Percentiles rank a stretch among this genome's conserved stretches.
These are phyloP conservation scores for Hofmannophila pseudospretella DNA, from an alignment of 2,888 invertebrate genomes.

Conservation along the genomic window DNA sequence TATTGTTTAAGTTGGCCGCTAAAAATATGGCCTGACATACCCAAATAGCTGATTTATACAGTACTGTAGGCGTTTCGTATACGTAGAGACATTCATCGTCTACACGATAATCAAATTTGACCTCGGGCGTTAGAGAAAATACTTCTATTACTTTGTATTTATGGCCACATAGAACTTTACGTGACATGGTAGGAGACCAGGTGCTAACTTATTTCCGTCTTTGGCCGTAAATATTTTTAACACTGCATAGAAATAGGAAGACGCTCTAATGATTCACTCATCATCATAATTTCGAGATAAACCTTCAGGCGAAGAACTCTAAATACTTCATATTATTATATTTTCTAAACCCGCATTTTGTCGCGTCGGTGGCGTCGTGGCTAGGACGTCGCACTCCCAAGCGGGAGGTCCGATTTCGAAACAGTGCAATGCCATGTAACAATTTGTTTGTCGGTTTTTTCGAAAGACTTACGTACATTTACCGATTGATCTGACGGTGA, in stretches of 20 bases:
- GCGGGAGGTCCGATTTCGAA: too few species aligned
- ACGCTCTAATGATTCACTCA: slow-evolving; percentile 13
- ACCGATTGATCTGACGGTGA: too few species aligned
- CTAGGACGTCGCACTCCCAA: too few species aligned
- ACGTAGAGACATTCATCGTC: slow-evolving; percentile 44
- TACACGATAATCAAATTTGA: slow-evolving; percentile 75
- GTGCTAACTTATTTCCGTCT: slow-evolving; percentile 46
- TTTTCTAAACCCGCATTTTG: too few species aligned
- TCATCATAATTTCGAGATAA: slow-evolving; percentile 8
- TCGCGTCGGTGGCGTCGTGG: too few species aligned
- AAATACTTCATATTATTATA: too few species aligned
- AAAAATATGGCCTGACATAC: slow-evolving; percentile 45
- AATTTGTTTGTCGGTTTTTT: too few species aligned
- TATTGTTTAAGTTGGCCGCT: slow-evolving; percentile 64
- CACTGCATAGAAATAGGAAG: slow-evolving; percentile 27
- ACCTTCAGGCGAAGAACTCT: too few species aligned
- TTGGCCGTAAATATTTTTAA: slow-evolving; percentile 52
- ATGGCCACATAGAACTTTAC: slow-evolving; percentile 52
- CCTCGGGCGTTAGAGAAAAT: slow-evolving; percentile 55
- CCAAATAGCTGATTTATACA: slow-evolving; percentile 52
- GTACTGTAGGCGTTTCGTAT: slow-evolving; percentile 56
- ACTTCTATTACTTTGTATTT: slow-evolving; percentile 56
- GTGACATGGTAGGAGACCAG: slow-evolving; percentile 57
- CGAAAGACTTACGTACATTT: too few species aligned
- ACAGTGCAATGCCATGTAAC: too few species aligned